A percentile compares a stretch with the other conserved stretches of the same genome.
Evolutionary conservation across 2,888 invertebrate species (phyloP).

Genomic region (Deladenus siricidicola): DNA sequence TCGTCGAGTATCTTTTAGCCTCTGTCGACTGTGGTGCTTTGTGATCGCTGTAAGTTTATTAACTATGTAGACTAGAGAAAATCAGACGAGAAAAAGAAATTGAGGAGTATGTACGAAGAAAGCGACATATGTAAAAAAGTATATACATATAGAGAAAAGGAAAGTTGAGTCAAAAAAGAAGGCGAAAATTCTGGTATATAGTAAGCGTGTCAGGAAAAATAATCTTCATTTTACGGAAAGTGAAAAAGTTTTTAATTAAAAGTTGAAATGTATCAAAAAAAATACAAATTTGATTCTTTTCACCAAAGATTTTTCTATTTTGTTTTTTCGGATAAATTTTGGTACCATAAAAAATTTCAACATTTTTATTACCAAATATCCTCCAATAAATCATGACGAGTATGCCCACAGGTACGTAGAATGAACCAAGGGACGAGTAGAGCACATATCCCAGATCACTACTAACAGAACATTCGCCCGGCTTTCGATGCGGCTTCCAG

Average conservation of each 20-base stretch:
- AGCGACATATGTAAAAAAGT: too few relatives aligned
- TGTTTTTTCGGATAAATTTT: not conserved
- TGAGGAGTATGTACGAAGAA: too few relatives aligned
- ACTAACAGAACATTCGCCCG: conserved; percentile 19
- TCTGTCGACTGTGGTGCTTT: conserved; percentile 44
- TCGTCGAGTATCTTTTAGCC: conserved; percentile 49
- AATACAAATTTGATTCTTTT: not conserved
- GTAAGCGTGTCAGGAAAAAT: too few relatives aligned
- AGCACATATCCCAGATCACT: conserved; percentile 64
- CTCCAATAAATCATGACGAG: conserved; percentile 51
- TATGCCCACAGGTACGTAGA: conserved; percentile 88
- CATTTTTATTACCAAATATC: conserved; percentile 25
- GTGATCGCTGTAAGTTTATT: conserved; percentile 39
- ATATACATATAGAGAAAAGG: too few relatives aligned
- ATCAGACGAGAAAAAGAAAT: too few relatives aligned
- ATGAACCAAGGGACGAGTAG: conserved; percentile 93
- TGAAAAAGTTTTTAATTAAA: too few relatives aligned
- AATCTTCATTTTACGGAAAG: too few relatives aligned
- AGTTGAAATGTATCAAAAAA: too few relatives aligned
- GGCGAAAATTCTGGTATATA: too few relatives aligned
- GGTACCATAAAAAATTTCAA: not conserved
- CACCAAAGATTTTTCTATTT: not conserved
- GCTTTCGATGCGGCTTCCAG: conserved; percentile 42
- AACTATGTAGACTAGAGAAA: too few relatives aligned
- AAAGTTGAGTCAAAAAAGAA: too few relatives aligned